Evolutionary conservation across 2,113 vertebrate genomes (phyloP).

Genomic region (Motacilla tschutschensis): DNA sequence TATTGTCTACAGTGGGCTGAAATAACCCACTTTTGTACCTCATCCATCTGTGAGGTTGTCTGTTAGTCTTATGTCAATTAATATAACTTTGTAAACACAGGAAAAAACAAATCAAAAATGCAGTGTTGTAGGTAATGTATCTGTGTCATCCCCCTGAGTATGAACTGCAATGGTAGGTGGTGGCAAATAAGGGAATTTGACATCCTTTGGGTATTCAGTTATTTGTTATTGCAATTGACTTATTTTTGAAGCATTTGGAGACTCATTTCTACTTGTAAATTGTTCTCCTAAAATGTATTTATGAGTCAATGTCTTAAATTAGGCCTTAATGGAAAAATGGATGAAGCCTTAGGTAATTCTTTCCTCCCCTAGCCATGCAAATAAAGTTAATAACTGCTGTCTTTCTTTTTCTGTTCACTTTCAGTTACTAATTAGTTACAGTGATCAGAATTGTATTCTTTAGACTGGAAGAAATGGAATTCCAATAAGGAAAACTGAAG

Average conservation of each 20-base stretch:
- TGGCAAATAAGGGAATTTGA: background rate
- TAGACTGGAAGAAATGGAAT: slow-evolving; percentile 25
- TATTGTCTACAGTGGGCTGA: background rate
- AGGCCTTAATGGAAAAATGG: slow-evolving; percentile 42
- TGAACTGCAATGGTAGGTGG: background rate
- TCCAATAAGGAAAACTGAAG: slow-evolving; percentile 18
- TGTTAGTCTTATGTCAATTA: background rate
- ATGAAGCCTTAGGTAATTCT: slow-evolving; percentile 43
- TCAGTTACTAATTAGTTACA: slow-evolving; percentile 41
- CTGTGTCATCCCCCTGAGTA: background rate
- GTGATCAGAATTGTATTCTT: slow-evolving; percentile 18
- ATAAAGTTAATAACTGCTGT: slow-evolving; percentile 2
- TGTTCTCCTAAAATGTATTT: slow-evolving; percentile 26
- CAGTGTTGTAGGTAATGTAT: background rate
- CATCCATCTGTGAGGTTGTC: background rate
- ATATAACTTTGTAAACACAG: background rate
- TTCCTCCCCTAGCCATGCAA: slow-evolving; percentile 15
- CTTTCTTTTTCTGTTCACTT: slow-evolving; percentile 37
- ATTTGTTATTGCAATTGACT: background rate
- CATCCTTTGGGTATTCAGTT: background rate
- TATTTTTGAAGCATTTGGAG: background rate
- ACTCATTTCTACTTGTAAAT: background rate
- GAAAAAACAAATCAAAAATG: background rate
- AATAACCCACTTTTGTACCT: background rate
- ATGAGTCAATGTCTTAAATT: slow-evolving; percentile 36